These are phyloP conservation scores for Peromyscus attwateri DNA, from an alignment of 2,797 vertebrate genomes.

Conservation along the genomic window DNA sequence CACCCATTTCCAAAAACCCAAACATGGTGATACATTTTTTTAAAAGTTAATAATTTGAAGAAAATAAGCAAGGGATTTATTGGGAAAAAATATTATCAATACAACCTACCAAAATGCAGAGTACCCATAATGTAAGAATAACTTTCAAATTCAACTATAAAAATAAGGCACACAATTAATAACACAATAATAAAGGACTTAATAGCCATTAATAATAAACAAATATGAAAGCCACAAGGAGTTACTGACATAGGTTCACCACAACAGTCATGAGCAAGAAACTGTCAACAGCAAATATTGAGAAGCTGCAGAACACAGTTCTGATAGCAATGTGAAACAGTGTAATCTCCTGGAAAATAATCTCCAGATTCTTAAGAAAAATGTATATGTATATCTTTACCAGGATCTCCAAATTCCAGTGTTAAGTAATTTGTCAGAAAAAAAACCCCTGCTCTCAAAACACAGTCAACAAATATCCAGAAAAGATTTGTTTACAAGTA, in stretches of 20 bases:
- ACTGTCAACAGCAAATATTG: not conserved
- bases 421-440: not conserved
- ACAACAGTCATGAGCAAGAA: not conserved
- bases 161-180: not conserved
- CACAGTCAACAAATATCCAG: not conserved
- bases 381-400: not conserved
- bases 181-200: not conserved
- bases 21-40: not conserved
- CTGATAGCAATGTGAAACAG: not conserved
- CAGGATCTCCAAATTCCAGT: not conserved
- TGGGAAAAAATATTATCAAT: not conserved
- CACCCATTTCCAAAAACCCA: not conserved
- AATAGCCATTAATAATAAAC: not conserved
- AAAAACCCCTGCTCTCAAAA: not conserved
- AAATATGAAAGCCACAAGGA: not conserved
- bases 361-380: not conserved
- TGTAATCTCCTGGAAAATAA: not conserved
- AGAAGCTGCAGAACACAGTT: not conserved
- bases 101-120: not conserved
- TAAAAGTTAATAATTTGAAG: not conserved
- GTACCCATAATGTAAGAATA: not conserved
- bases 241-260: not conserved
- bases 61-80: not conserved
- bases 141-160: not conserved
- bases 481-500: not conserved